A percentile compares a stretch with the other conserved stretches of the same genome.
phyloP scores from a whole-genome alignment of 2,888 invertebrate genomes.

The Lepidocyrtinus sp. region DNA sequence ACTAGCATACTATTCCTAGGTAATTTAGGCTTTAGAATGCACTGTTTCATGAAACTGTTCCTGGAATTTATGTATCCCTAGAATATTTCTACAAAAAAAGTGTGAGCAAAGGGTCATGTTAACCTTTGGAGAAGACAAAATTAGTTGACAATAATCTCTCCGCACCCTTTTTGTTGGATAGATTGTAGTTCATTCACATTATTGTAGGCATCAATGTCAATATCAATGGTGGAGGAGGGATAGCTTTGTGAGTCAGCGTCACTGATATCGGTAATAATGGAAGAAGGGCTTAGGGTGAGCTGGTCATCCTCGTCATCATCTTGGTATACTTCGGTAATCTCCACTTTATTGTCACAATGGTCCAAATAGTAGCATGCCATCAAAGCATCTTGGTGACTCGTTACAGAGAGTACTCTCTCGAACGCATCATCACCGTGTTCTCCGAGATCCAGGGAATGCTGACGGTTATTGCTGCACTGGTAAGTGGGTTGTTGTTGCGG shows the following conservation, averaged over 20 bases:
- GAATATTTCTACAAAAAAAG: too few species aligned
- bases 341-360: constrained; percentile 77
- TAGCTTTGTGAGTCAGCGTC: constrained; percentile 62
- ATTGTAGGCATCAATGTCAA: constrained; percentile 43
- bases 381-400: constrained; percentile 88
- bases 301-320: constrained; percentile 57
- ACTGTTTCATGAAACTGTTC: too few species aligned
- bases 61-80: too few species aligned
- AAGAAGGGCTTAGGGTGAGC: constrained; percentile 17
- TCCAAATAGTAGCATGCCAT: constrained; percentile 93
- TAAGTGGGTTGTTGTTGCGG: constrained; percentile 25
- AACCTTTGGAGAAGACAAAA: too few species aligned
- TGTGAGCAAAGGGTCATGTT: too few species aligned
- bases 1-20: too few species aligned
- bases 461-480: constrained; percentile 44
- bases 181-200: constrained; percentile 38
- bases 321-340: constrained; percentile 62
- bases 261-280: constrained; percentile 58
- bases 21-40: too few species aligned
- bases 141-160: constrained; percentile 52
- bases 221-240: constrained; percentile 4
- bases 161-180: constrained; percentile 31
- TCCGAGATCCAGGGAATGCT: constrained; percentile 62
- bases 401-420: constrained; percentile 78
- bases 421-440: constrained; percentile 74